Evolutionary conservation across 2,888 invertebrate genomes (phyloP), one percentile per base, ranked within the genome.

Genomic region (Uloborus plumipes): DNA sequence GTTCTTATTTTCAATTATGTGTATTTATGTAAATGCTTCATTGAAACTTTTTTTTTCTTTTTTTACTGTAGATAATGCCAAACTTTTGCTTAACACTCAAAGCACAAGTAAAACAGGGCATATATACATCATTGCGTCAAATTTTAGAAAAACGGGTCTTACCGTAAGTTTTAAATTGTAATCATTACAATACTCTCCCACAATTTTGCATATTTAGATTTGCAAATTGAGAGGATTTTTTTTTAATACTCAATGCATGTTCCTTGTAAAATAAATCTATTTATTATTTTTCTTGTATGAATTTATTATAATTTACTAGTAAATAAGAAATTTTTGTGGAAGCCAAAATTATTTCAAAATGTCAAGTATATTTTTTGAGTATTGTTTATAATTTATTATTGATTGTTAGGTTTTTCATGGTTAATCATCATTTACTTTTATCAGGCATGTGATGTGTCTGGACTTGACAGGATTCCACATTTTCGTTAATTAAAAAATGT

Each of bases 61-160:
- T 1, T 67, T 58, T 18, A 11, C 74, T 89, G 39, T 89, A 96
- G 92, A 95, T 96, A 88, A 95, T 96, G 90, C 92, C 94, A 86
- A 94, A 95, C 89, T 97, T 95, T 89, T 94, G 94, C 90, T 95
- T 95, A 69, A 91, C 93, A 47, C 91, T 94, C 87, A 91, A 93
- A 64, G 94, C 94, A 39, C 94, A 94, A 91, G 94, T 97, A 9
- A 92, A 92, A 87, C 92, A 92, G 87, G 95, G 95, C 16, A 94
- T 95, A 87, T 94, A 93, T 88, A 93, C 94, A 85, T 95, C 96
- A 7, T 89, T 97, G 22, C 91, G 93, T 86, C 94, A 95, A 88
- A 96, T 97, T 87, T 91, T 96, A 85, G 96, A 96, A 87, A 98
- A 98, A 90, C 92, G 97, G 88, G 98, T 98, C 47, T 89, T 96